A percentile compares a stretch with the other conserved stretches of the same genome.
Evolutionary conservation across 2,797 vertebrate genomes (phyloP).

Genomic region (Cynopterus sphinx): DNA sequence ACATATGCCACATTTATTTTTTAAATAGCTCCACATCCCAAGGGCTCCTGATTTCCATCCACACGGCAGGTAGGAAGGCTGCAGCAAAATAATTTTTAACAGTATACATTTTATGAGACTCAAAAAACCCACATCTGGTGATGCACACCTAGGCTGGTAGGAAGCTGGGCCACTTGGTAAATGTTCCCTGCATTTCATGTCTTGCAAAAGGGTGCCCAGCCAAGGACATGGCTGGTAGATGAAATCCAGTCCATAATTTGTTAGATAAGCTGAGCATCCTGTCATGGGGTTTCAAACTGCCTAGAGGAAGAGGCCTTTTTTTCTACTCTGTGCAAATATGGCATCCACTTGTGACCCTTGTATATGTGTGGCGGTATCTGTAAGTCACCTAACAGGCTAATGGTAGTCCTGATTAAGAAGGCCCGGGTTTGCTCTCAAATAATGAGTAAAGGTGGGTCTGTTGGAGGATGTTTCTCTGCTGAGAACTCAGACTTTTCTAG

Average conservation of each 20-base stretch:
- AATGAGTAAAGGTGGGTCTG: neutral
- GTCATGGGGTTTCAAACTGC: neutral
- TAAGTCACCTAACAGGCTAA: neutral
- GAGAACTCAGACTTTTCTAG: neutral
- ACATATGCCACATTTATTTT: conserved; percentile 77
- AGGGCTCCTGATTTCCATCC: conserved; percentile 74
- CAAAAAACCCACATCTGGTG: conserved; percentile 39
- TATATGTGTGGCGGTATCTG: no score
- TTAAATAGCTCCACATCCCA: conserved; percentile 77
- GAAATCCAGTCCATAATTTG: neutral
- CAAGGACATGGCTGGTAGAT: no score
- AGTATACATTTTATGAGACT: conserved; percentile 58
- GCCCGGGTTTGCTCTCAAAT: neutral
- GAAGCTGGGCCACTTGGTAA: neutral
- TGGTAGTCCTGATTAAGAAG: neutral
- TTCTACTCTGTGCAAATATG: neutral
- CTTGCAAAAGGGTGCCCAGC: neutral
- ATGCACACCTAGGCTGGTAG: neutral
- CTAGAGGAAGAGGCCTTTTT: neutral
- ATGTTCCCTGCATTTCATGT: neutral
- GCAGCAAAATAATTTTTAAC: conserved; percentile 73
- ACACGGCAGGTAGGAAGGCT: conserved; percentile 61
- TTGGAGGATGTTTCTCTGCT: neutral
- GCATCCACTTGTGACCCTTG: neutral
- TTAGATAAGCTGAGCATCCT: neutral